Evolutionary conservation across 1,140 invertebrate genomes (phyloP).

Genomic region (Phymorhynchus buccinoides): DNA sequence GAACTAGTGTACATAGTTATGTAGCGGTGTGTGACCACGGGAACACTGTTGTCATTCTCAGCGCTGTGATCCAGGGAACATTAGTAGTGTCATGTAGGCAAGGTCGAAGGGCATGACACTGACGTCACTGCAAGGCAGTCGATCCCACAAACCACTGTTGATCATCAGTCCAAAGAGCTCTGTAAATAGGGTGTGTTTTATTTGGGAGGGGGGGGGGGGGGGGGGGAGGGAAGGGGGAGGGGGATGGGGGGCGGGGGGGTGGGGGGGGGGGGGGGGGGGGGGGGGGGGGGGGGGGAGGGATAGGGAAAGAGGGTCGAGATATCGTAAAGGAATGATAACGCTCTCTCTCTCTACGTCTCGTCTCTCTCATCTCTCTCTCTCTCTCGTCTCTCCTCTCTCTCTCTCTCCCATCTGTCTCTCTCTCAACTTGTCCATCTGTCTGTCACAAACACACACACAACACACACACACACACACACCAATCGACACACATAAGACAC

Average conservation of each 20-base stretch:
- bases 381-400: background rate
- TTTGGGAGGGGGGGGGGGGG: background rate
- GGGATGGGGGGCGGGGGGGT: background rate
- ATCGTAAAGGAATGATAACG: background rate
- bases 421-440: background rate
- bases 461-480: background rate
- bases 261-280: background rate
- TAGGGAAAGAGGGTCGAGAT: background rate
- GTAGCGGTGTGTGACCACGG: too few species aligned
- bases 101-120: background rate
- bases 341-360: background rate
- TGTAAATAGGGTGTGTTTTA: background rate
- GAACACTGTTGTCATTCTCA: too few species aligned
- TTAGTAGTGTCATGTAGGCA: background rate
- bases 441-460: background rate
- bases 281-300: background rate
- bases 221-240: background rate
- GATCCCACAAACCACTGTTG: background rate
- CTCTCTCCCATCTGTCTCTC: background rate
- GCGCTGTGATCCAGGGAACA: too few species aligned
- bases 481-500: background rate
- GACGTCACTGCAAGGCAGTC: background rate
- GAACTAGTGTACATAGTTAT: too few species aligned
- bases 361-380: background rate
- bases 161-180: background rate